These are phyloP conservation scores for Benthosema pterotum DNA, from an alignment of 2,797 vertebrate species.

Conservation along the genomic window DNA sequence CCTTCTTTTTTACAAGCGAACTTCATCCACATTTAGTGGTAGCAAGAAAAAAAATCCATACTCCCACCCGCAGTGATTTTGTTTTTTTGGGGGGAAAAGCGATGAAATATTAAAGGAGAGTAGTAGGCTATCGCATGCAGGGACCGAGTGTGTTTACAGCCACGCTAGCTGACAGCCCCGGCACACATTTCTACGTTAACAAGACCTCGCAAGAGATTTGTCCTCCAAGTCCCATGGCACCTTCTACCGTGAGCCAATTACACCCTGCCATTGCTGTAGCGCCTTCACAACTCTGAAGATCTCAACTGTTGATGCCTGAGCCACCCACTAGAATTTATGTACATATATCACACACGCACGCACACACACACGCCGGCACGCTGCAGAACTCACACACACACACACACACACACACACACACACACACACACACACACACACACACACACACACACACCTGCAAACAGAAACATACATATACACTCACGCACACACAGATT, in stretches of 20 bases:
- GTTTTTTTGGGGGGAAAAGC: no score
- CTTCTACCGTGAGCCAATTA: slow-evolving; percentile 36
- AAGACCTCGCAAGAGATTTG: slow-evolving; percentile 12
- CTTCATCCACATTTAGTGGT: no score
- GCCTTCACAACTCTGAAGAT: slow-evolving; percentile 28
- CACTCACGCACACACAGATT: background rate
- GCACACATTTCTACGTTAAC: background rate
- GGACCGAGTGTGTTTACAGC: background rate
- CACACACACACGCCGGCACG: no score
- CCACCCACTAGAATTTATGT: slow-evolving; percentile 11
- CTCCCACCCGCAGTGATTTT: no score
- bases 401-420: slow-evolving; percentile 6
- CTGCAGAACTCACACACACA: no score
- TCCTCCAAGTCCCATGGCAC: no score
- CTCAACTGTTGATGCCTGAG: slow-evolving; percentile 41
- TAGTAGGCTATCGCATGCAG: no score
- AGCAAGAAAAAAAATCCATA: no score
- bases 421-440: background rate
- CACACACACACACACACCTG: no score
- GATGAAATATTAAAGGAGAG: no score
- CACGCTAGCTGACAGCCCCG: background rate
- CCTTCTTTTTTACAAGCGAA: no score
- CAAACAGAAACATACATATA: background rate
- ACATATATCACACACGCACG: no score
- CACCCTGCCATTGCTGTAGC: slow-evolving; percentile 36